A percentile compares a stretch with the other conserved stretches of the same genome.
Conservation (phyloP, 2,797 vertebrate species). For the Anabas testudineus region DNA sequence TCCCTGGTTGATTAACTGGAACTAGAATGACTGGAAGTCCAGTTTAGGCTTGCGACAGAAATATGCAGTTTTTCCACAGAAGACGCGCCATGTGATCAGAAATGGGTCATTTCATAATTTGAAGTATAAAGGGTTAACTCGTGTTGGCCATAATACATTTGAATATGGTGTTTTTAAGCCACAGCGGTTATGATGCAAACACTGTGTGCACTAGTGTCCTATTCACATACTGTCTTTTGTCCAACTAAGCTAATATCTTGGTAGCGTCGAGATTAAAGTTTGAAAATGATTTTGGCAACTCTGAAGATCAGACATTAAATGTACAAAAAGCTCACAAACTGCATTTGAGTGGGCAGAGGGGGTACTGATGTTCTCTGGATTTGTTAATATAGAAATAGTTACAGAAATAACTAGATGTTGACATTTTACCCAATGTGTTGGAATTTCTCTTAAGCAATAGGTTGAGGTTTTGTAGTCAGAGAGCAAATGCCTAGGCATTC, state of each 20-base stretch:
- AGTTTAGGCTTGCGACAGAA: neutral
- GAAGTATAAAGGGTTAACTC: neutral
- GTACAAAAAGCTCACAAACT: neutral
- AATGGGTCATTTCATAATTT: neutral
- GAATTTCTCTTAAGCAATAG: neutral
- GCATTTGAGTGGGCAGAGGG: neutral
- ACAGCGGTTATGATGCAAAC: too few relatives aligned
- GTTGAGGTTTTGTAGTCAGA: neutral
- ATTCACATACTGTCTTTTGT: neutral
- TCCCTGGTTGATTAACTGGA: constrained; percentile 1
- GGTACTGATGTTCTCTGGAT: neutral
- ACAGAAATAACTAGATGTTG: neutral
- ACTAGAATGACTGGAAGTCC: neutral
- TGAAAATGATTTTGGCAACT: neutral
- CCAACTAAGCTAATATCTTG: too few relatives aligned
- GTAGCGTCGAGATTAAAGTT: neutral
- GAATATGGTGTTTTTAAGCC: too few relatives aligned
- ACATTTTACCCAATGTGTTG: neutral
- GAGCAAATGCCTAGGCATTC: neutral
- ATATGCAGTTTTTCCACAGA: neutral
- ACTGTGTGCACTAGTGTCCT: neutral
- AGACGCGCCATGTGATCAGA: neutral
- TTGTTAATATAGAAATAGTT: too few relatives aligned
- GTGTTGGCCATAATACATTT: neutral
- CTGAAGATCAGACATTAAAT: neutral